These are phyloP conservation scores for Callyntrura guangdongensis DNA, from an alignment of 2,888 invertebrate species.

Conservation along the genomic window DNA sequence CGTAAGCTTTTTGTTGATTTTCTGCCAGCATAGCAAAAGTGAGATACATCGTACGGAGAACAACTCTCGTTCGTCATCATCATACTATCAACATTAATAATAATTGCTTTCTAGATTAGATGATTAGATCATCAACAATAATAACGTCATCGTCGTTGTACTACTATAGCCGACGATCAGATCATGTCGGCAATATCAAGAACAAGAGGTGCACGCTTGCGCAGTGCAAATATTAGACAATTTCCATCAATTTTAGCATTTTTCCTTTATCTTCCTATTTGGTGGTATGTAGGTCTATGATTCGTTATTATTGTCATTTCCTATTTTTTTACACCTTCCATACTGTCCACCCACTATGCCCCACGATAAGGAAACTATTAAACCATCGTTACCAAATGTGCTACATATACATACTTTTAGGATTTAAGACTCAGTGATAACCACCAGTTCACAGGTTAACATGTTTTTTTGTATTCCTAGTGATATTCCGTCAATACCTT, in stretches of 20 bases:
- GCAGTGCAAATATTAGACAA: background rate
- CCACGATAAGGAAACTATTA: background rate
- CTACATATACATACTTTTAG: background rate
- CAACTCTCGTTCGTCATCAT: conserved; percentile 20
- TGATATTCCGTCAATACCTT: background rate
- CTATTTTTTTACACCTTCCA: background rate
- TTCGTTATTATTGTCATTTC: background rate
- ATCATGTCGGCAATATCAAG: conserved; percentile 5
- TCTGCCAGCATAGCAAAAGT: too few relatives aligned
- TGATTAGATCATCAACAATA: conserved; percentile 60
- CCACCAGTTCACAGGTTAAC: background rate
- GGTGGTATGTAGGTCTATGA: background rate
- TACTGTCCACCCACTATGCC: background rate
- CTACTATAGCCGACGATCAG: background rate
- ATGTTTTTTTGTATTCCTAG: background rate
- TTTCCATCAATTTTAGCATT: background rate
- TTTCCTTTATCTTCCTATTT: background rate
- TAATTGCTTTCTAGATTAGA: conserved; percentile 55
- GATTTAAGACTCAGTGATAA: background rate
- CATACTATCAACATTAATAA: conserved; percentile 19
- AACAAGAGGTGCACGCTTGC: background rate
- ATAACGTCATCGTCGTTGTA: conserved; percentile 23
- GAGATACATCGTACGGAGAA: background rate
- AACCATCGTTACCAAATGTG: background rate
- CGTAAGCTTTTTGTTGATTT: conserved; percentile 6